phyloP scores from a whole-genome alignment of 2,888 invertebrate genomes.

The Alviniconcha strummeri region DNA sequence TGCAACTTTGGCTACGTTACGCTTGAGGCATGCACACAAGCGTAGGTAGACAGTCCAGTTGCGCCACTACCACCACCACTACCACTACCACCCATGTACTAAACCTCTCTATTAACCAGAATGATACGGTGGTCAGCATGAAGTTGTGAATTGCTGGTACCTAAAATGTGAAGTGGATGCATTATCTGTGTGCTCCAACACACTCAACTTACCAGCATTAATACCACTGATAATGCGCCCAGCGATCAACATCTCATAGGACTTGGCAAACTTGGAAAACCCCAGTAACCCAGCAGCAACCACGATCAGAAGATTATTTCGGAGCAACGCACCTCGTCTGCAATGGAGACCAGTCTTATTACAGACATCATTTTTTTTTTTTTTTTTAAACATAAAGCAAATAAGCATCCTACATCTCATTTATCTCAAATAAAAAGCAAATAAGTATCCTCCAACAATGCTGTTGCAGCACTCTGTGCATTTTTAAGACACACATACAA shows the following conservation, averaged over 20 bases:
- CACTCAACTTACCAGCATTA: slow-evolving; percentile 79
- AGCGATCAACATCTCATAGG: slow-evolving; percentile 86
- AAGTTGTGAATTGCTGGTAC: too few species aligned
- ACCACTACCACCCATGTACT: too few species aligned
- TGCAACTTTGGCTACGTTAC: too few species aligned
- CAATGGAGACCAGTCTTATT: slow-evolving; percentile 68
- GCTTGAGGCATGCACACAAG: too few species aligned
- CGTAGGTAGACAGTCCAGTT: too few species aligned
- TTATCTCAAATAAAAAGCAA: not conserved
- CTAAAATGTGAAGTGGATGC: too few species aligned
- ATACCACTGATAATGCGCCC: slow-evolving; percentile 88
- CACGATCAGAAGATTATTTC: slow-evolving; percentile 85
- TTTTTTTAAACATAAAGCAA: not conserved
- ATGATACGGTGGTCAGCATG: too few species aligned
- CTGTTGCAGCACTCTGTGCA: not conserved
- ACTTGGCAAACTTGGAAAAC: slow-evolving; percentile 80
- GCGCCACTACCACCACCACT: too few species aligned
- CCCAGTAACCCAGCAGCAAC: slow-evolving; percentile 83
- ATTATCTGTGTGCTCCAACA: too few species aligned
- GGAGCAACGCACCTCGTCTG: slow-evolving; percentile 85
- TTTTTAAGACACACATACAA: not conserved
- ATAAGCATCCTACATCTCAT: not conserved
- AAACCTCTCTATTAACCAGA: too few species aligned
- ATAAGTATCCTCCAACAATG: not conserved
- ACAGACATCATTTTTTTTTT: not conserved